Conservation (phyloP, 1,140 invertebrate genomes). For the Gryon sp. region DNA sequence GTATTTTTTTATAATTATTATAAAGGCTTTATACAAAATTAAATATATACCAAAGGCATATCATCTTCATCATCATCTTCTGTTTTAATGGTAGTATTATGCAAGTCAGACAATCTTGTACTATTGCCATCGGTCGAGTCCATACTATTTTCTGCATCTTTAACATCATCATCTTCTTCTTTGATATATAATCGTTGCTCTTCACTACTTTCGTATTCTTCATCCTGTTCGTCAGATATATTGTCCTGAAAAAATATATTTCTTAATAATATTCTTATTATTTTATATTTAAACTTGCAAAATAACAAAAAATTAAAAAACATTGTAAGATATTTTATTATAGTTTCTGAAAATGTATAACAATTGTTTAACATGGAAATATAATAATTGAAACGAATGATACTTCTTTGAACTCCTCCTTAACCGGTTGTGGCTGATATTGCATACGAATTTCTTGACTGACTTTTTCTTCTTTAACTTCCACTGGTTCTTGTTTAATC, state of each 20-base stretch:
- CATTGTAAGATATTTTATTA: too few relatives aligned
- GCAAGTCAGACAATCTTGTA: conserved; percentile 76
- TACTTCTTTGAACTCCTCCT: conserved; percentile 72
- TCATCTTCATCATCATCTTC: conserved; percentile 80
- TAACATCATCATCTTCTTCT: conserved; percentile 76
- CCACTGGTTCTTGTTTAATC: conserved; percentile 47
- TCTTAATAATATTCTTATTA: too few relatives aligned
- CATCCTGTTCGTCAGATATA: conserved; percentile 76
- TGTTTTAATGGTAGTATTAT: conserved; percentile 77
- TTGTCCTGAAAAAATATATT: conserved; percentile 5
- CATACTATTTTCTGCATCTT: conserved; percentile 70
- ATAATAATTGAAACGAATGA: background rate
- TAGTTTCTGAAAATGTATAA: too few relatives aligned
- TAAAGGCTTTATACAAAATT: background rate
- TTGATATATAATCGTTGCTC: conserved; percentile 76
- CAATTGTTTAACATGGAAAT: conserved; percentile 17
- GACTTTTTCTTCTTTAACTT: conserved; percentile 60
- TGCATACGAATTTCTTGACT: conserved; percentile 49
- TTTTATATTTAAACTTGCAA: background rate
- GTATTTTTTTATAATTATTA: conserved; percentile 3
- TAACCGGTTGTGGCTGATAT: conserved; percentile 46
- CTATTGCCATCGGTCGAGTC: conserved; percentile 75
- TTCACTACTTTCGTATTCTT: conserved; percentile 77
- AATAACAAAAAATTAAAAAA: background rate
- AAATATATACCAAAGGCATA: conserved; percentile 83